Base-by-base conservation (phyloP, 53 echinoderm and acorn worm genomes). In the Mesocentrotus franciscanus region DNA sequence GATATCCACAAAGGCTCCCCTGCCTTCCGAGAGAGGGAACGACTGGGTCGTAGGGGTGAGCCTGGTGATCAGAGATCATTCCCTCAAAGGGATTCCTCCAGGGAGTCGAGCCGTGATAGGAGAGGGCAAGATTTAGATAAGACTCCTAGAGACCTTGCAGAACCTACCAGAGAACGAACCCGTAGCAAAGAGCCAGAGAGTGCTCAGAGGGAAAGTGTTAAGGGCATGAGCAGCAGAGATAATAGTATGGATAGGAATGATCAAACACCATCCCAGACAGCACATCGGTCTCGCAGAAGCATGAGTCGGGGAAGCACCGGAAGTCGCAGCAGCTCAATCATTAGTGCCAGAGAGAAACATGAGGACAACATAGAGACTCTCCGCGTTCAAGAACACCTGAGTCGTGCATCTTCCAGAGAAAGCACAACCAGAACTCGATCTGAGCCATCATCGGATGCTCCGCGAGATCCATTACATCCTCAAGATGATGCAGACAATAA, bases 311-410 rank as follows among this genome's bases (percentile, higher is more conserved):
- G 97, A 7, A 97, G 97, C 96, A 96, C 95, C 8, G 96, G 95
- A 56, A 97, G 97, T 75, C 95, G 95, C 8, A 96, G 95, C 85
- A 97, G 97, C 64, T 97, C 97, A n/a, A 92, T 96, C 17, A 85
- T 94, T n/a, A 85, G 95, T 85, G 64, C 95, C 61, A 96, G 95
- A n/a, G 96, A 96, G 60, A 94, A 16, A 68, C 89, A 34, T 49
- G 90, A 60, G 55, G 95, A 84, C 60, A 36, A 27, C 39, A 26
- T 70, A 71, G 89, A 57, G 60, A 49, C 71, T 70, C 90, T 90
- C 62, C 93, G 24, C 17, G 92, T 75, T 74, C 85, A 94, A 17
- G 95, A 94, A 10, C 64, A 85, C 22, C 85, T 56, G 26, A 94
- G 87, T 85, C 62, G 87, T 22, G 95, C 62, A 20, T 85, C 95